phyloP scores from a whole-genome alignment of 2,888 invertebrate genomes.

The Drosophila testacea region DNA sequence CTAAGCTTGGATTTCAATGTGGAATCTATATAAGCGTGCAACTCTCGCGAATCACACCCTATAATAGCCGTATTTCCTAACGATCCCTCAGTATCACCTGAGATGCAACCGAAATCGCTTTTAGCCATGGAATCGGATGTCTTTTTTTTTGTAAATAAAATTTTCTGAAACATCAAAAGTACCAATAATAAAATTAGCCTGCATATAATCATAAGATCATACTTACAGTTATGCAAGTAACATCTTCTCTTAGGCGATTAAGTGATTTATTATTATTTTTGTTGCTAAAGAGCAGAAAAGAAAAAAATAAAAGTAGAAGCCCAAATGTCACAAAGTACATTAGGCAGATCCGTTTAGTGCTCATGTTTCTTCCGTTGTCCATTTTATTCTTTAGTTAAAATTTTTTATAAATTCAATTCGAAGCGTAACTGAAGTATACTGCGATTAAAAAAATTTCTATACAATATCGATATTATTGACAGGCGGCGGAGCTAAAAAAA shows the following conservation, averaged over 20 bases:
- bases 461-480: too few species aligned
- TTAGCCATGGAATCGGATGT: background rate
- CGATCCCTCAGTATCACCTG: background rate
- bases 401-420: background rate
- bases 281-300: constrained; percentile 40
- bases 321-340: constrained; percentile 48
- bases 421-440: constrained; percentile 10
- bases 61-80: background rate
- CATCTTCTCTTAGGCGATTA: constrained; percentile 31
- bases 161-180: background rate
- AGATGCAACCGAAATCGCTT: background rate
- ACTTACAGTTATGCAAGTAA: constrained; percentile 50
- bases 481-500: constrained; percentile 3
- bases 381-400: constrained; percentile 23
- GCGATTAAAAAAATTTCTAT: constrained; percentile 1
- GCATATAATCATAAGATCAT: too few species aligned
- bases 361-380: constrained; percentile 18
- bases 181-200: too few species aligned
- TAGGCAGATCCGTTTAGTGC: constrained; percentile 11
- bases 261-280: constrained; percentile 29
- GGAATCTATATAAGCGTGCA: constrained; percentile 56
- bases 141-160: background rate
- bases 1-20: constrained; percentile 67
- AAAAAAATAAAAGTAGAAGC: constrained; percentile 49
- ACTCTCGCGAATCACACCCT: constrained; percentile 32